Base-by-base conservation (phyloP, 2,113 vertebrate genomes). In the Gopherus evgoodei region DNA sequence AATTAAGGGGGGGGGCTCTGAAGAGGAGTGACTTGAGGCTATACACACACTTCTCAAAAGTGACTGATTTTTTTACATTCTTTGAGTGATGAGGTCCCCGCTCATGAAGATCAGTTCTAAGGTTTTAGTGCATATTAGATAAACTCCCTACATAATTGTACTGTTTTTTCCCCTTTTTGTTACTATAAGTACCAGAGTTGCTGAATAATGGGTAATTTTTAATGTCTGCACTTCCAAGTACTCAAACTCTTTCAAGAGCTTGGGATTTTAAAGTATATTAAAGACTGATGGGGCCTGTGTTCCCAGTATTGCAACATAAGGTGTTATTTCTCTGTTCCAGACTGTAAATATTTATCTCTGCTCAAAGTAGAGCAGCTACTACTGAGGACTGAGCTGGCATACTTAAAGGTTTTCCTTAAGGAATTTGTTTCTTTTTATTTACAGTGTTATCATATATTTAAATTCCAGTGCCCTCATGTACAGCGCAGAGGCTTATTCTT, bases 331-430 rank as follows among this genome's bases (percentile, higher is more conserved):
- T 93, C 92, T 97, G 95, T 97, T 96, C 65, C 93, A 89, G 84
- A 92, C 82, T 95, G 97, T 96, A 96, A 97, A 97, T 97, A 97
- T 96, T 97, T 97, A 96, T 96, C 95, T 94, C 96, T 96, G 97
- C 92, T 96, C 94, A 94, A 91, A 97, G 96, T 90, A 72, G 75
- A 94, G 92, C 95, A 93, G 92, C 96, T 96, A 91, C 95, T 95
- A 95, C 92, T 93, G 95, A 94, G 94, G 96, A 91, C 93, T 96
- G 94, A 96, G 97, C 95, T 96, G 95, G 95, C 95, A 89, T 86
- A 53, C 9, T 0, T 56, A 83, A 89, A 93, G 88, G 62, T 96
- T 97, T 96, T 97, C 95, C 96, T 95, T 85, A 49, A 96, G 95
- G 95, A 97, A 96, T 96, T 96, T 93, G 88, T 93, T 97, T 96